These are phyloP conservation scores for Xiphophorus maculatus DNA, from an alignment of 2,113 vertebrate species.

Conservation along the genomic window DNA sequence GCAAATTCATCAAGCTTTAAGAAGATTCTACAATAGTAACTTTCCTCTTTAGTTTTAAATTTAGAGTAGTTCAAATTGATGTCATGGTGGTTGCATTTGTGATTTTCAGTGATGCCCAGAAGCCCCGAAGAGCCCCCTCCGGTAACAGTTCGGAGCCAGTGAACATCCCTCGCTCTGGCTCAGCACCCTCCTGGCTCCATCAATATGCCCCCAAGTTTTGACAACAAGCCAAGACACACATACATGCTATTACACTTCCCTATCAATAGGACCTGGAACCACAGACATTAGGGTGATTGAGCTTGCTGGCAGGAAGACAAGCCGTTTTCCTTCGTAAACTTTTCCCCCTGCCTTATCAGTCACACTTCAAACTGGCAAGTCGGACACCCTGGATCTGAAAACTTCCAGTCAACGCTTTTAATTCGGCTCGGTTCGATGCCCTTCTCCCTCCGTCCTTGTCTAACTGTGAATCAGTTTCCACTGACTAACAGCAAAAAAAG, in stretches of 20 bases:
- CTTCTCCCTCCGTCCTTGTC: constrained; percentile 52
- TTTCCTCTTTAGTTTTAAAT: constrained; percentile 12
- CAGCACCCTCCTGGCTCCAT: constrained; percentile 68
- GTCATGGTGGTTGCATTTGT: constrained; percentile 57
- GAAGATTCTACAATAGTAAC: neutral
- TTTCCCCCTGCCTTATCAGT: constrained; percentile 65
- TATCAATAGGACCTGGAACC: constrained; percentile 53
- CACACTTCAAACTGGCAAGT: constrained; percentile 69
- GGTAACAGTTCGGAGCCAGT: constrained; percentile 67
- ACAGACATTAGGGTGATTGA: constrained; percentile 55
- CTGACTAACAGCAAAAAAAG: constrained; percentile 60
- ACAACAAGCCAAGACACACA: constrained; percentile 48
- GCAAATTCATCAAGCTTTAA: neutral
- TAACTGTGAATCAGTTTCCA: constrained; percentile 64
- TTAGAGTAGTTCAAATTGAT: constrained; percentile 14
- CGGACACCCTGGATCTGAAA: constrained; percentile 62
- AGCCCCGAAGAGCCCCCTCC: constrained; percentile 49
- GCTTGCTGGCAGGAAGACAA: constrained; percentile 56
- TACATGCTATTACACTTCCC: constrained; percentile 33
- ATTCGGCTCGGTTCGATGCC: constrained; percentile 69
- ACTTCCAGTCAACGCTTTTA: constrained; percentile 72
- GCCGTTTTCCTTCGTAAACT: constrained; percentile 65
- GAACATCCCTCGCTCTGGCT: constrained; percentile 56
- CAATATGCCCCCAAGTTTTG: constrained; percentile 71
- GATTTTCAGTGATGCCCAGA: constrained; percentile 54